A percentile compares a stretch with the other conserved stretches of the same genome.
Evolutionary conservation across 2,888 invertebrate genomes (phyloP).

Genomic region (Polyommatus icarus): DNA sequence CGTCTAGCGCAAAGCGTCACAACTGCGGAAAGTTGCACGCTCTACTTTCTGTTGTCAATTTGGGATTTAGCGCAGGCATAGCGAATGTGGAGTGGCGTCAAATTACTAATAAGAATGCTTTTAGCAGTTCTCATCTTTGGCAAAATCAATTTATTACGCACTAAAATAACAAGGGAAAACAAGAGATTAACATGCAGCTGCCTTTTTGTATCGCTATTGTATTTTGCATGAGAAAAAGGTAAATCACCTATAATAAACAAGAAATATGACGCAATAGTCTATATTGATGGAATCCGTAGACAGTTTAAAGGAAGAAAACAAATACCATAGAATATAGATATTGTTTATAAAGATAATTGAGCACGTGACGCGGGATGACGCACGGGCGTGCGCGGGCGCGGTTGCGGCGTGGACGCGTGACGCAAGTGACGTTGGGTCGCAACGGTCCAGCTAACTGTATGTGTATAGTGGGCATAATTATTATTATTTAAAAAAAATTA

Average conservation of each 20-base stretch:
- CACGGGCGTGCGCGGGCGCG: slow-evolving; percentile 46
- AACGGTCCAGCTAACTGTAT: slow-evolving; percentile 1
- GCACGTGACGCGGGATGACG: slow-evolving; percentile 52
- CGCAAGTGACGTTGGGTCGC: slow-evolving; percentile 47
- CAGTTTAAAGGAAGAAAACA: neutral
- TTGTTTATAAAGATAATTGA: slow-evolving; percentile 20
- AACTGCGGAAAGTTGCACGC: slow-evolving; percentile 5
- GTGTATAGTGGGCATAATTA: neutral
- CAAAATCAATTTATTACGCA: slow-evolving; percentile 31
- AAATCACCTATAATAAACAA: neutral
- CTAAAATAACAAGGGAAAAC: neutral
- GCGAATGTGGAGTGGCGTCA: slow-evolving; percentile 17
- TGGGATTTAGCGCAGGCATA: neutral
- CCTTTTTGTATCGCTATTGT: neutral
- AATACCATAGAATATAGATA: neutral
- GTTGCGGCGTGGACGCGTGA: slow-evolving; percentile 48
- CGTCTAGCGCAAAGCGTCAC: neutral
- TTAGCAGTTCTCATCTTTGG: slow-evolving; percentile 27
- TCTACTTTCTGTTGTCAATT: slow-evolving; percentile 9
- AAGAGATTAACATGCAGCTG: neutral
- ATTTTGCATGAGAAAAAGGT: neutral
- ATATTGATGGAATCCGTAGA: neutral
- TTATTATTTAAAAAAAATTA: too few relatives aligned
- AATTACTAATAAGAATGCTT: slow-evolving; percentile 19
- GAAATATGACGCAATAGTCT: neutral